Base-by-base conservation (phyloP, 2,797 vertebrate genomes). In the Cetoscarus ocellatus region DNA sequence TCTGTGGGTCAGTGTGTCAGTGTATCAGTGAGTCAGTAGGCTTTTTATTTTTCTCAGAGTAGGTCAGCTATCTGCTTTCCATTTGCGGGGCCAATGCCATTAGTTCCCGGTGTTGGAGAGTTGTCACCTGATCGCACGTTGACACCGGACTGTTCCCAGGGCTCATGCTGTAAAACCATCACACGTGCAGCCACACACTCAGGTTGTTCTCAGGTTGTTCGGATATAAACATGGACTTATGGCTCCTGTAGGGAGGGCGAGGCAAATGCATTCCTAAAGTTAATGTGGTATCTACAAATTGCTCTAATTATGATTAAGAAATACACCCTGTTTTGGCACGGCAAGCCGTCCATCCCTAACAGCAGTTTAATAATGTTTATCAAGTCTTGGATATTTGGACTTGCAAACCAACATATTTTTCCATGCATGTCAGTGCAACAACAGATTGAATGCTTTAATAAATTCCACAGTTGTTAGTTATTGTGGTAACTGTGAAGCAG, bases 11-110 rank as follows among this genome's bases (percentile, higher is more conserved):
- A 96, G 93, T 93, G 90, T 96, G 96, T 95, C 90, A 97, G 93
- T 95, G 82, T 96, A 96, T 94, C 94, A 96, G 91, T 95, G 88
- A 96, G 95, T 95, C 95, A 96, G 93, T 92, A 90, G 91, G 89
- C 80, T 92, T 88, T n/a, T 83, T 82, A 77, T 67, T 88, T 92
- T 83, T 73, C 52, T 14, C 65, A 82, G 80, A 88, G 76, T 80
- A 74, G 88, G 86, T 88, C 77, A 85, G 34, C 67, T 81, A 80
- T 83, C 57, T 80, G 72, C 70, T 92, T 92, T 91, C 75, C 75
- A 73, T 91, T 39, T 78, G 67, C 6, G 15, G 7, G 60, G 55
- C 72, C 86, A 89, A 76, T 61, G 53, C 14, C 60, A 34, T 73
- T 40, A 79, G 67, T 80, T 90, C 55, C 71, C 77, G 63, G 19